Conservation (phyloP, 2,888 invertebrate species). For the Dioctria linearis region DNA sequence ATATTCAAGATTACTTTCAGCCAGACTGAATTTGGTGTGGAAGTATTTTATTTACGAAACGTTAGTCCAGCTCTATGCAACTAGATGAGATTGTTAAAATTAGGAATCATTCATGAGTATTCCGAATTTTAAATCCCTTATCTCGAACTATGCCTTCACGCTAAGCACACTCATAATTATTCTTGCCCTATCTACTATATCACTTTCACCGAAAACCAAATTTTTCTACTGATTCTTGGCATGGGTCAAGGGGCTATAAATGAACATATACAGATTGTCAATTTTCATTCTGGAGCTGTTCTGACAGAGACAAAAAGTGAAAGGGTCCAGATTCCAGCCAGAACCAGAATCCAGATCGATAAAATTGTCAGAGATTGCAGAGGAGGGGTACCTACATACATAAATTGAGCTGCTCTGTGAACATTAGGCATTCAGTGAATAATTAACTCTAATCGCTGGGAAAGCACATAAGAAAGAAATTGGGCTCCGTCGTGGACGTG, state of each 20-base stretch:
- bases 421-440: slow-evolving; percentile 35
- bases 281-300: background rate
- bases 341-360: slow-evolving; percentile 16
- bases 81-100: too few relatives aligned
- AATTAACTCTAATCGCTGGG: slow-evolving; percentile 41
- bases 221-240: too few relatives aligned
- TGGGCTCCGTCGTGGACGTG: slow-evolving; percentile 34
- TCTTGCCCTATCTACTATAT: too few relatives aligned
- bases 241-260: background rate
- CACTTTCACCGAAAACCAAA: too few relatives aligned
- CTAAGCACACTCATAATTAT: too few relatives aligned
- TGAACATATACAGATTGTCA: slow-evolving; percentile 31
- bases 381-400: slow-evolving; percentile 1
- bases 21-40: too few relatives aligned
- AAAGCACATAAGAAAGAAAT: slow-evolving; percentile 41
- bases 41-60: too few relatives aligned
- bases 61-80: too few relatives aligned
- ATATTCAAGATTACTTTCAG: too few relatives aligned
- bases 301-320: background rate
- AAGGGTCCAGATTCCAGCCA: background rate
- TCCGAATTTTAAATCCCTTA: too few relatives aligned
- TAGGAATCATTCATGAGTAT: too few relatives aligned
- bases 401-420: background rate
- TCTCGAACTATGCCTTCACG: too few relatives aligned
- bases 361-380: slow-evolving; percentile 12